Evolutionary conservation across 2,113 vertebrate genomes (phyloP).

Genomic region (Guaruba guarouba): DNA sequence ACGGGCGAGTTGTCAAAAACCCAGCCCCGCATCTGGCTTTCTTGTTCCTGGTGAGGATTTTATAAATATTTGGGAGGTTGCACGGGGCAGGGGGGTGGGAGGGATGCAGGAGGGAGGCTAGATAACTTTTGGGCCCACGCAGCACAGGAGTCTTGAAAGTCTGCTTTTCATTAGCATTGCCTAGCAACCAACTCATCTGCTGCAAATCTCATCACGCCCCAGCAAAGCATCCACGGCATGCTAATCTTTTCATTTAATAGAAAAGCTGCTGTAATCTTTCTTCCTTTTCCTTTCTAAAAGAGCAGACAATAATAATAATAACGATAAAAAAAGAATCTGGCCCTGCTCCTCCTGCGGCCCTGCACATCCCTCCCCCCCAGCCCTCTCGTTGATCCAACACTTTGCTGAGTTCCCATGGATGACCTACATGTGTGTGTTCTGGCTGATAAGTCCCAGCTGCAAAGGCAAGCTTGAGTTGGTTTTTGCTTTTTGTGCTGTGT

Average conservation of each 20-base stretch:
- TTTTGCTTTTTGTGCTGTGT: conserved; percentile 23
- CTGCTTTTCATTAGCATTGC: conserved; percentile 78
- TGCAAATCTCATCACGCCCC: conserved; percentile 74
- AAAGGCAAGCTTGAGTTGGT: background rate
- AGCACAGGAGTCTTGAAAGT: conserved; percentile 55
- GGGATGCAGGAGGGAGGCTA: conserved; percentile 17
- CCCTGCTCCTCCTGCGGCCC: background rate
- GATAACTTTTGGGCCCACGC: conserved; percentile 60
- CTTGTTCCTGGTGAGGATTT: conserved; percentile 69
- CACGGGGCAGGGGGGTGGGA: background rate
- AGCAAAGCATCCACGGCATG: conserved; percentile 66
- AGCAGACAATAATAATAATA: conserved; percentile 50
- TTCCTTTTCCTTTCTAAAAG: conserved; percentile 61
- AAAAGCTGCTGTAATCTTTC: conserved; percentile 68
- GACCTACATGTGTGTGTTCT: conserved; percentile 61
- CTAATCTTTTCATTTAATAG: conserved; percentile 65
- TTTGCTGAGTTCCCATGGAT: conserved; percentile 50
- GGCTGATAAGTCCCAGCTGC: conserved; percentile 62
- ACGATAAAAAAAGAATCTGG: conserved; percentile 21
- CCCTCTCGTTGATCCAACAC: background rate
- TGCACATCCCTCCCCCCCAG: background rate
- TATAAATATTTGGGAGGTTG: conserved; percentile 67
- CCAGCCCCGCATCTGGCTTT: conserved; percentile 34
- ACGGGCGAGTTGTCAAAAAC: conserved; percentile 37
- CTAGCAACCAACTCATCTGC: conserved; percentile 74